phyloP scores from a whole-genome alignment of 2,888 invertebrate species.

The Empis livida region DNA sequence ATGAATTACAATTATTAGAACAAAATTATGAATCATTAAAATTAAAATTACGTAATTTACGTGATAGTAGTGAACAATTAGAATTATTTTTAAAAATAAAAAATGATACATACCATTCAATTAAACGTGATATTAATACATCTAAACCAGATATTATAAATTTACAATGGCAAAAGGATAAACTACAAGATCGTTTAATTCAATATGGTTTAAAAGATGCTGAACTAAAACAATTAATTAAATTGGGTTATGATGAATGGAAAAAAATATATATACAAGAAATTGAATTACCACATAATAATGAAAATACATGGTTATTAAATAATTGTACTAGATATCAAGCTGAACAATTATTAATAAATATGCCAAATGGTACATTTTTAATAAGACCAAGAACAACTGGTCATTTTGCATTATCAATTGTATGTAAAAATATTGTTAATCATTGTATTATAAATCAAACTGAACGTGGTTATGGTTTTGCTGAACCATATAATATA shows the following conservation, averaged over 20 bases:
- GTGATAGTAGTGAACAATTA: constrained; percentile 61
- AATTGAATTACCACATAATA: constrained; percentile 51
- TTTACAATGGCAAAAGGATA: constrained; percentile 66
- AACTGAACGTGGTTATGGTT: constrained; percentile 79
- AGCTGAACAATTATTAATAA: constrained; percentile 62
- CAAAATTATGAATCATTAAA: constrained; percentile 67
- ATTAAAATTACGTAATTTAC: constrained; percentile 55
- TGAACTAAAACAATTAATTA: constrained; percentile 51
- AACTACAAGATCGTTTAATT: constrained; percentile 64
- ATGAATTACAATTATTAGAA: constrained; percentile 65
- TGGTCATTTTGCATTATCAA: constrained; percentile 77
- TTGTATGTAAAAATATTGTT: constrained; percentile 70
- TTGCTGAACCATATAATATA: constrained; percentile 90
- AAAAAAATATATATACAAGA: constrained; percentile 38
- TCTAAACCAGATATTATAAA: constrained; percentile 76
- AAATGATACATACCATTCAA: constrained; percentile 59
- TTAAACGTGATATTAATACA: constrained; percentile 82
- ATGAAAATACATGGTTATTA: constrained; percentile 66
- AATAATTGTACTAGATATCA: constrained; percentile 61
- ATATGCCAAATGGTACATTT: constrained; percentile 82
- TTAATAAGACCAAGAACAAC: constrained; percentile 75
- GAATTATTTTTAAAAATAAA: constrained; percentile 67
- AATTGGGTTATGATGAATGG: constrained; percentile 39
- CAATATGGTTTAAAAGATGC: constrained; percentile 61
- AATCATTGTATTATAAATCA: constrained; percentile 90